Conservation (phyloP, 2,888 invertebrate genomes). For the Calameuta idolon region DNA sequence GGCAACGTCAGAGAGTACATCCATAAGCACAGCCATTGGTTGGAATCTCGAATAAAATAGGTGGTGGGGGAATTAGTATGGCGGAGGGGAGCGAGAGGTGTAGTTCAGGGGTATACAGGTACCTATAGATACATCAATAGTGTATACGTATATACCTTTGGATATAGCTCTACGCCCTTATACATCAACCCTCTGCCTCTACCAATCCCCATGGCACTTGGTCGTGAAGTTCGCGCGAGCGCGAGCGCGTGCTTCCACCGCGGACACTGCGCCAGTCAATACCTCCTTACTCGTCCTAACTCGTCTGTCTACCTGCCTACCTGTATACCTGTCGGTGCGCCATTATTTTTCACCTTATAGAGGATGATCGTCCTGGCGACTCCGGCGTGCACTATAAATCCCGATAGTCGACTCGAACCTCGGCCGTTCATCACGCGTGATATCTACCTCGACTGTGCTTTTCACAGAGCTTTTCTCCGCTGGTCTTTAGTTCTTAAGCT, state of each 20-base stretch:
- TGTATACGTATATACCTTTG: neutral
- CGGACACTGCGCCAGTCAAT: constrained; percentile 45
- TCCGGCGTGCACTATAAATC: neutral
- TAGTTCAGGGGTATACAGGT: constrained; percentile 21
- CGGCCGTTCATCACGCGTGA: neutral
- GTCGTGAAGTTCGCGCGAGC: constrained; percentile 42
- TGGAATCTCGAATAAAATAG: constrained; percentile 21
- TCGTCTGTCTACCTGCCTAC: neutral
- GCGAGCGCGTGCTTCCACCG: constrained; percentile 39
- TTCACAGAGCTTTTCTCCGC: neutral
- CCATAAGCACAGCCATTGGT: constrained; percentile 30
- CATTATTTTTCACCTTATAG: neutral
- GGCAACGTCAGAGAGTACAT: constrained; percentile 16
- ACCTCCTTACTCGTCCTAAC: constrained; percentile 31
- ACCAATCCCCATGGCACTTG: constrained; percentile 26
- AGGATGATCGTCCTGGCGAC: neutral
- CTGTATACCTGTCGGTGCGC: neutral
- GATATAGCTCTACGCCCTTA: neutral
- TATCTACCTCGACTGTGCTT: neutral
- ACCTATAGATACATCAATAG: neutral
- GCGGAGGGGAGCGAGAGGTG: constrained; percentile 31
- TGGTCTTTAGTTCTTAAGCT: neutral
- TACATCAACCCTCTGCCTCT: constrained; percentile 13
- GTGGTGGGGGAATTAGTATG: constrained; percentile 11
- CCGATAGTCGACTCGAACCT: neutral